Base-by-base conservation (phyloP, 2,113 vertebrate species). In the Maccullochella peelii region DNA sequence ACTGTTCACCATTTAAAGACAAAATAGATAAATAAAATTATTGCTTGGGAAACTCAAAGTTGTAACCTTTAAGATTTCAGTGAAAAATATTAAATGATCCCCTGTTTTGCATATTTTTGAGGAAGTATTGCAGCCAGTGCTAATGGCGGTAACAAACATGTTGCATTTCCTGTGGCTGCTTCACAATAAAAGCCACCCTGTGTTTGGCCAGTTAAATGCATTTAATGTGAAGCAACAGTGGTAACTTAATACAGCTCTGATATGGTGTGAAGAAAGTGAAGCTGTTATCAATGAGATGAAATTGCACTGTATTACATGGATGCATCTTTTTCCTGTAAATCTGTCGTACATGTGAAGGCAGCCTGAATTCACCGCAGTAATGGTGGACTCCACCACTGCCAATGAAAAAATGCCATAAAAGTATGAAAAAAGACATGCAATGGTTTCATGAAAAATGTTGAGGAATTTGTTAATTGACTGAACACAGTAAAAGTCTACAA, bases 61-160 rank as follows among this genome's bases (percentile, higher is more conserved):
- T 50, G 8, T 20, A 44, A 44, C 58, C 3, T 20, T n/a, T 57
- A 42, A 18, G 23, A 12, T 14, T 57, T 20, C 11, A 33, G 33
- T 33, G 3, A 33, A 33, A 33, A 33, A 33, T 33, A 33, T 33
- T 4, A 33, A 8, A 58, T 58, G 27, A 9, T 6, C 27, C 2
- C 5, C 20, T 20, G 3, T 57, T 73, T 18, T 44, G 54, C 11
- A 4, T n/a, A 30, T 59, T 38, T 55, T 73, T 50, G 16, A 58
- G 42, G 3, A 8, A 33, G 0, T 1, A 25, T 57, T 3, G 38
- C 7, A 0, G 10, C 15, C 42, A 8, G 2, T 33, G 20, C 21
- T 23, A 33, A 16, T 25, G 8, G 20, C 2, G 5, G 18, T 59
- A 74, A 20, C 10, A 33, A 33, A 14, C 16, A 5, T 5, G 7